Base-by-base conservation (phyloP, 2,888 invertebrate genomes). In the Terebella lapidaria region DNA sequence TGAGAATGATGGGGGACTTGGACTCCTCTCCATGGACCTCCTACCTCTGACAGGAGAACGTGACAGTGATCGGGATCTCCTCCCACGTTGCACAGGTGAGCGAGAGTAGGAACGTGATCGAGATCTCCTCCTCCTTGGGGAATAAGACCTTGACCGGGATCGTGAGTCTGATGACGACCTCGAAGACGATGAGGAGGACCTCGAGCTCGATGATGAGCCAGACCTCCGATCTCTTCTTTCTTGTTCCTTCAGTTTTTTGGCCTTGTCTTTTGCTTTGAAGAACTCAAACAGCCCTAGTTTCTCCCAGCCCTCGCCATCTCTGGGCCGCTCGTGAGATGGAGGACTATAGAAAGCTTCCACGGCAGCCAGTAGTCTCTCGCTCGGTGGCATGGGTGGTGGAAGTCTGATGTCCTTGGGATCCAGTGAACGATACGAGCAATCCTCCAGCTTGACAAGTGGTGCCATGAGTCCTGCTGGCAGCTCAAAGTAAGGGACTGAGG, bases 381-480 rank as follows among this genome's bases (percentile, higher is more conserved):
- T 94, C 18, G 96, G 96, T 27, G 96, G 94, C 65, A 92, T 90
- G 1, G 96, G 94, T 5, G 95, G 92, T 24, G 97, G 97, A 64
- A 99, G 84, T 54, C 95, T 87, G 69, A 99, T 92, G 67, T 87
- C 88, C 61, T 88, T 88, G 0, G 96, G 92, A 81, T 97, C 92
- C 65, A 99, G 82, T 0, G 95, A 87, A 72, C 88, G 89, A 81
- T 96, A 97, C 73, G 88, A 88, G 73, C 89, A 88, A 73, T 95
- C 94, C 82, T 94, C 94, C 70, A 93, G 82, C 85, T 90, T 91
- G 62, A 99, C 91, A 18, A 96, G 85, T n/a, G 96, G 94, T 60
- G 95, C 94, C 89, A 99, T 96, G 24, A 99, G 85, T 51, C 96
- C 97, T 58, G 97, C 96, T 1, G 99, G 97, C 66, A 97, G 84